Conservation (phyloP, 2,113 vertebrate genomes). For the Corvus moneduloides region DNA sequence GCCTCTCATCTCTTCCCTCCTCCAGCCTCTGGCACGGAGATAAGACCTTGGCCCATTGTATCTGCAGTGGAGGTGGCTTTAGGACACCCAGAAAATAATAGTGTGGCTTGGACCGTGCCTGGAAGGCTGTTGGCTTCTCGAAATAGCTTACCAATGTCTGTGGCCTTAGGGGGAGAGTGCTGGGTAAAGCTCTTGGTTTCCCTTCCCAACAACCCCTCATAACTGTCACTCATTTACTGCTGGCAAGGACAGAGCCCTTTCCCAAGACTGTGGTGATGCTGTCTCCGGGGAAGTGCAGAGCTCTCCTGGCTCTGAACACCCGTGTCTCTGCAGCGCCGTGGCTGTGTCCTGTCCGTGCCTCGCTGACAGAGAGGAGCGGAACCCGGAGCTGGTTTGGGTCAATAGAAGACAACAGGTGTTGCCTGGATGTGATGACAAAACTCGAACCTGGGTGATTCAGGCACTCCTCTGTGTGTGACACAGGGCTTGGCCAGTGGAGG, state of each 20-base stretch:
- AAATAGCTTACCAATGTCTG: not conserved
- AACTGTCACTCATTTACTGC: not conserved
- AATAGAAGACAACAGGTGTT: not conserved
- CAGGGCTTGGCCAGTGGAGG: not conserved
- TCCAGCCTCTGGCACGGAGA: not conserved
- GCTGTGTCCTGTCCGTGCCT: not conserved
- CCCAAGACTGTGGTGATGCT: not conserved
- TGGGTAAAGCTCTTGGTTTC: not conserved
- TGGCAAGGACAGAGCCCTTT: not conserved
- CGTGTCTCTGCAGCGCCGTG: rapidly evolving
- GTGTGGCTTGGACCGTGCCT: not conserved
- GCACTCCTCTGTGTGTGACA: not conserved
- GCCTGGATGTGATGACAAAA: not conserved
- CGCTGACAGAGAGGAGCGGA: rapidly evolving
- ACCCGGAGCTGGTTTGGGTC: not conserved
- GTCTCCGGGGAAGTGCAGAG: not conserved
- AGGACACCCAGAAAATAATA: not conserved
- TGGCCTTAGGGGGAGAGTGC: not conserved
- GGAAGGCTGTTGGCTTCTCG: not conserved
- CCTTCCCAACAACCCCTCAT: not conserved
- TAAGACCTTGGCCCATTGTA: not conserved
- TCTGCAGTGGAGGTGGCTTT: not conserved
- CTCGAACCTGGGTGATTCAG: not conserved
- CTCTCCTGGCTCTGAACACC: not conserved
- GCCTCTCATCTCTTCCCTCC: not conserved